These are phyloP conservation scores for Aspidoscelis tigris DNA, from an alignment of 2,113 vertebrate species.

Conservation along the genomic window DNA sequence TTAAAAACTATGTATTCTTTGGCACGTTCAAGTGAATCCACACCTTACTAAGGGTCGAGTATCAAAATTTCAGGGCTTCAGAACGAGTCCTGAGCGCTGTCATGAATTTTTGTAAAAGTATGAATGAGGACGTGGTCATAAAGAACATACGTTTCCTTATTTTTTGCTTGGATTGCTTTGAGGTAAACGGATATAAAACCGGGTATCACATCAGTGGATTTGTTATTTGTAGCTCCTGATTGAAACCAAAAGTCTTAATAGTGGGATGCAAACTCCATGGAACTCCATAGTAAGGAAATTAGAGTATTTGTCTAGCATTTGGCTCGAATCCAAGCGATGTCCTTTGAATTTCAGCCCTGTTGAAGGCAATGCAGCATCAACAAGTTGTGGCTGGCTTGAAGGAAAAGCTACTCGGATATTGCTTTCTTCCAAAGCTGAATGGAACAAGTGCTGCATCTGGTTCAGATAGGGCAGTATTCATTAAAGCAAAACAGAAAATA, in stretches of 20 bases:
- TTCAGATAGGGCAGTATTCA: background rate
- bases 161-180: background rate
- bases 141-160: background rate
- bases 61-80: background rate
- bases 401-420: background rate
- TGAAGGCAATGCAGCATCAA: background rate
- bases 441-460: background rate
- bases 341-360: background rate
- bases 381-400: background rate
- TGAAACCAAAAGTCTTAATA: background rate
- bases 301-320: background rate
- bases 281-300: background rate
- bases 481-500: background rate
- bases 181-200: background rate
- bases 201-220: background rate
- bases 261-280: background rate
- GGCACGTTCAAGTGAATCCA: background rate
- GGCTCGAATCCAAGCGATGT: background rate
- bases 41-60: background rate
- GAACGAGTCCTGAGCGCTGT: background rate
- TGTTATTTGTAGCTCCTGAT: background rate
- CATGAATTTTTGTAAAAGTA: background rate
- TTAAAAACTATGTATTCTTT: background rate
- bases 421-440: background rate
- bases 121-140: background rate